phyloP scores from a whole-genome alignment of 2,888 invertebrate species.

The Drosophila macrospina region DNA sequence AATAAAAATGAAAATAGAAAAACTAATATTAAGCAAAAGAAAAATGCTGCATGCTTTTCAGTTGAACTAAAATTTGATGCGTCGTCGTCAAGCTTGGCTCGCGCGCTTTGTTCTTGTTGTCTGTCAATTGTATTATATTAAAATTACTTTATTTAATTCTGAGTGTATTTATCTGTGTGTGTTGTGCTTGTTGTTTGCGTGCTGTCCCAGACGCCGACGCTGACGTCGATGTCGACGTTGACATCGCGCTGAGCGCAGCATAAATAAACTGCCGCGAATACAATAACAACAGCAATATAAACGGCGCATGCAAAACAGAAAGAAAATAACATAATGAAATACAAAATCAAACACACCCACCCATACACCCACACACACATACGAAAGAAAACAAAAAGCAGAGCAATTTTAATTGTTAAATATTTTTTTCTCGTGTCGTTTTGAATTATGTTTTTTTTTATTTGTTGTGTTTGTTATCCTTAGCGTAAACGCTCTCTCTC shows the following conservation, averaged over 20 bases:
- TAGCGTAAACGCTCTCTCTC: constrained; percentile 20
- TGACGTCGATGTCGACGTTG: constrained; percentile 23
- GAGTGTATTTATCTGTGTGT: constrained; percentile 4
- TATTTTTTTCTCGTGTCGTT: constrained; percentile 16
- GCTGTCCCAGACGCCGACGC: constrained; percentile 4
- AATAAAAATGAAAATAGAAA: neutral
- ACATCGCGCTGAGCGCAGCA: constrained; percentile 19
- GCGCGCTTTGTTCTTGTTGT: constrained; percentile 25
- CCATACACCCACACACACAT: neutral
- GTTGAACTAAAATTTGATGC: constrained; percentile 46
- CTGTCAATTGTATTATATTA: constrained; percentile 70
- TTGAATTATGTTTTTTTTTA: constrained; percentile 21
- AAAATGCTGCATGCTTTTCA: constrained; percentile 31
- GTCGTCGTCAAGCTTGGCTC: constrained; percentile 39
- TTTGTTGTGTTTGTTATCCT: constrained; percentile 61
- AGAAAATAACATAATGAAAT: constrained; percentile 23
- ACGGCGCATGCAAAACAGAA: neutral
- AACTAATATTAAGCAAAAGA: neutral
- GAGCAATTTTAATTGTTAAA: constrained; percentile 30
- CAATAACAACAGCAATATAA: constrained; percentile 17
- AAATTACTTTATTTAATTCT: constrained; percentile 66
- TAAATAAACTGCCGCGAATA: constrained; percentile 27
- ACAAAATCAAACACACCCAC: neutral
- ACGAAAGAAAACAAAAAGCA: constrained; percentile 13
- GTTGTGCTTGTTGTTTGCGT: constrained; percentile 11